Percentiles rank a stretch among this genome's conserved stretches.
phyloP scores from a whole-genome alignment of 2,113 vertebrate species.

The Gnathonemus echidnorhynchus region DNA sequence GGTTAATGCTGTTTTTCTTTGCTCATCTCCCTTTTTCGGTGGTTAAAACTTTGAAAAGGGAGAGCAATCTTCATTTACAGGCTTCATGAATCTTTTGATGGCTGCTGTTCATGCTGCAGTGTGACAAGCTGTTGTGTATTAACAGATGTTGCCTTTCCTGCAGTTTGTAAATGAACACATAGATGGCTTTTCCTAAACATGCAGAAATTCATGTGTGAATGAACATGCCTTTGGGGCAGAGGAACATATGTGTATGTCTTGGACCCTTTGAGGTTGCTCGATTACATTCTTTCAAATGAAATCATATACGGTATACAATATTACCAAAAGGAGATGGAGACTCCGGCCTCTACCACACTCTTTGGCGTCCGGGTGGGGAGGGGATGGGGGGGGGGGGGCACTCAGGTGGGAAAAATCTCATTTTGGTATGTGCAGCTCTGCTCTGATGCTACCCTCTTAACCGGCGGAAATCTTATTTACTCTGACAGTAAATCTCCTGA shows the following conservation, averaged over 20 bases:
- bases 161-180: background rate
- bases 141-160: background rate
- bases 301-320: background rate
- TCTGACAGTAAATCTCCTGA: slow-evolving; percentile 1
- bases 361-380: background rate
- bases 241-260: background rate
- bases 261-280: background rate
- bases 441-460: background rate
- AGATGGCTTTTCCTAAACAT: background rate
- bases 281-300: background rate
- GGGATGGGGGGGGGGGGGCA: background rate
- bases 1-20: background rate
- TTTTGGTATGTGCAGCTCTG: background rate
- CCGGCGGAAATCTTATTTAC: background rate
- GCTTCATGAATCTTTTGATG: background rate
- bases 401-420: background rate
- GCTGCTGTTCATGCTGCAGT: background rate
- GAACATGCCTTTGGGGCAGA: background rate
- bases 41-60: background rate
- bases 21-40: background rate
- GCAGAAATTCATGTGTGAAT: background rate
- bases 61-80: background rate
- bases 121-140: background rate
- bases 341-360: background rate
- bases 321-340: background rate